Conservation (phyloP, 92 coral and sea anemone species). For the Parazoanthus darwini region DNA sequence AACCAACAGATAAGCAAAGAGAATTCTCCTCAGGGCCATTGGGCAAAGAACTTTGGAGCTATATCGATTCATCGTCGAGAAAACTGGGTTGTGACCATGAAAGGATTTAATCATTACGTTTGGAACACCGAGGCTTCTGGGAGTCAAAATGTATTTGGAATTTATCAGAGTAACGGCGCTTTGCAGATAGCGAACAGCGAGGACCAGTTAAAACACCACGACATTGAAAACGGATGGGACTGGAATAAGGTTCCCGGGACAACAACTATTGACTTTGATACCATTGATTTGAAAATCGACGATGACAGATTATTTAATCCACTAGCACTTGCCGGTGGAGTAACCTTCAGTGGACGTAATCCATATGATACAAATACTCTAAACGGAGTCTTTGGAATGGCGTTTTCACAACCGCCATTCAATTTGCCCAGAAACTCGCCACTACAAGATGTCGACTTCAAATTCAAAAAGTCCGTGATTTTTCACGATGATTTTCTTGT, state of each 20-base stretch:
- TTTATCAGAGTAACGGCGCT: constrained; percentile 44
- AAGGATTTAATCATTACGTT: constrained; percentile 40
- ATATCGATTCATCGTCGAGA: constrained; percentile 51
- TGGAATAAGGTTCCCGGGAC: constrained; percentile 49
- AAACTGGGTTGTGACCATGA: constrained; percentile 46
- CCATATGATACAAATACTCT: neutral
- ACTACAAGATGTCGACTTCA: neutral
- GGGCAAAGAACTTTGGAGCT: constrained; percentile 53
- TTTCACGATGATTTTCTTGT: neutral
- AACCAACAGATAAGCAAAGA: constrained; percentile 22
- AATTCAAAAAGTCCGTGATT: neutral
- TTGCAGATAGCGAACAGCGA: constrained; percentile 32
- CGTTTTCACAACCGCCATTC: constrained; percentile 24
- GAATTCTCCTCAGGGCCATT: constrained; percentile 40
- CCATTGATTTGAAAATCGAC: neutral
- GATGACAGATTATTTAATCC: constrained; percentile 35
- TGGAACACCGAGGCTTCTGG: constrained; percentile 42
- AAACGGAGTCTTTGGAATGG: constrained; percentile 46
- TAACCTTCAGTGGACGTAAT: constrained; percentile 40
- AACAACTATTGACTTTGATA: constrained; percentile 33
- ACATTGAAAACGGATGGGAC: constrained; percentile 47
- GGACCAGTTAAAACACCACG: constrained; percentile 30
- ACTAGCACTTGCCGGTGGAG: constrained; percentile 32
- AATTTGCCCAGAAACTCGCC: neutral
- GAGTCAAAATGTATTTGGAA: constrained; percentile 26